Percentiles rank a stretch among this genome's conserved stretches.
Conservation (phyloP, 1,140 invertebrate genomes). For the Odontomachus brunneus region DNA sequence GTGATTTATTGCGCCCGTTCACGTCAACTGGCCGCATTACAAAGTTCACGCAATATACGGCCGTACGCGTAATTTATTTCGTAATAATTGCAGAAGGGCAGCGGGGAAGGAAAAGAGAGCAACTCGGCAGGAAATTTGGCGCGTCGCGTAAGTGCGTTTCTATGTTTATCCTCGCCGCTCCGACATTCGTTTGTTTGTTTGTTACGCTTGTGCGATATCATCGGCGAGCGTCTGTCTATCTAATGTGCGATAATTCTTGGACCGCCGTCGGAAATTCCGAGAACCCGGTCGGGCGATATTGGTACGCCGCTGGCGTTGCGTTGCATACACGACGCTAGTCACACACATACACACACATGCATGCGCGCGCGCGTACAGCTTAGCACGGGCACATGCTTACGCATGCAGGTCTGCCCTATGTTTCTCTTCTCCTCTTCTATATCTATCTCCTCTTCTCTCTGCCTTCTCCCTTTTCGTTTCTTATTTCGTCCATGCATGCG, state of each 20-base stretch:
- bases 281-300: slow-evolving; percentile 20
- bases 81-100: background rate
- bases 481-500: slow-evolving; percentile 38
- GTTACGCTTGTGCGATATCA: slow-evolving; percentile 11
- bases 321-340: background rate
- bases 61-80: slow-evolving; percentile 3
- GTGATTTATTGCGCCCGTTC: no score
- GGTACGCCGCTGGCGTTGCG: background rate
- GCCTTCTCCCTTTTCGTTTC: slow-evolving; percentile 56
- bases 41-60: background rate
- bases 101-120: background rate
- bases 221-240: background rate
- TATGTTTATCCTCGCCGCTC: slow-evolving; percentile 23
- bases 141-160: background rate
- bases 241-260: slow-evolving; percentile 34
- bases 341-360: no score
- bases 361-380: no score
- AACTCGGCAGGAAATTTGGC: background rate
- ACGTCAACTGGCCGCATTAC: background rate
- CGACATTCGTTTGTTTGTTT: background rate
- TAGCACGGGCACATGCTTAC: no score
- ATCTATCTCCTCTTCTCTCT: background rate
- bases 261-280: slow-evolving; percentile 28
- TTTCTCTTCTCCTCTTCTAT: no score
- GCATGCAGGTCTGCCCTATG: no score